Evolutionary conservation across 2,797 vertebrate genomes (phyloP).

Genomic region (Acrossocheilus wenchowensis): DNA sequence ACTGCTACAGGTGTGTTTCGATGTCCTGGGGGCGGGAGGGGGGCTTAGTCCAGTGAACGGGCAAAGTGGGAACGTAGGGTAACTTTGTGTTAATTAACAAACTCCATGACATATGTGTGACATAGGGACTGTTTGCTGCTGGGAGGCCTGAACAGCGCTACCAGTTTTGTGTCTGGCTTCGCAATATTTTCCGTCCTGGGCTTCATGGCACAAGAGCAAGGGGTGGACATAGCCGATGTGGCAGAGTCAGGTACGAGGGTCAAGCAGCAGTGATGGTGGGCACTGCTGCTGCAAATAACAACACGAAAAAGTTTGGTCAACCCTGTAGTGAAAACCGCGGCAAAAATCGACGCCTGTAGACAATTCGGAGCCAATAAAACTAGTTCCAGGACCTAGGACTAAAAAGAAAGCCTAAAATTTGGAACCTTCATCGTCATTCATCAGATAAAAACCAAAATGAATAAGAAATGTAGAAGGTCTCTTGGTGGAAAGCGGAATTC

Average conservation of each 20-base stretch:
- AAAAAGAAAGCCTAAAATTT: constrained; percentile 72
- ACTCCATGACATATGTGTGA: constrained; percentile 99
- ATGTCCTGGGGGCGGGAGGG: constrained; percentile 74
- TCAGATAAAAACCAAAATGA: constrained; percentile 64
- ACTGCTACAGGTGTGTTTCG: constrained; percentile 97
- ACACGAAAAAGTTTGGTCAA: constrained; percentile 59
- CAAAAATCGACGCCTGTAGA: constrained; percentile 47
- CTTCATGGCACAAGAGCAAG: constrained; percentile 99
- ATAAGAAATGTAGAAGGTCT: constrained; percentile 2
- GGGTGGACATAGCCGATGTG: constrained; percentile 99
- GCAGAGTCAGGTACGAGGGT: constrained; percentile 99
- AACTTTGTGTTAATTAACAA: constrained; percentile 97
- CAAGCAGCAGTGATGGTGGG: constrained; percentile 96
- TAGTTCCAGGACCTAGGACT: constrained; percentile 33
- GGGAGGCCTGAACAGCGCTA: constrained; percentile 99
- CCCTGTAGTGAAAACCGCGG: constrained; percentile 62
- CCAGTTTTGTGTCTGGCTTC: constrained; percentile 98
- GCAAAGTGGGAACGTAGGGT: constrained; percentile 76
- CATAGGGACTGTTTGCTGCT: constrained; percentile 99
- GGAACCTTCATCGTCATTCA: constrained; percentile 72
- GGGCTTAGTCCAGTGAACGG: constrained; percentile 52
- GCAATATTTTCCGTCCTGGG: constrained; percentile 97
- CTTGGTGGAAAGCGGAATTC: constrained; percentile 29
- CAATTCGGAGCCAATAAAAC: constrained; percentile 57
- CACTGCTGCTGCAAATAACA: constrained; percentile 87